A percentile compares a stretch with the other conserved stretches of the same genome.
phyloP scores from a whole-genome alignment of 2,888 invertebrate species.

The Drepana falcataria region DNA sequence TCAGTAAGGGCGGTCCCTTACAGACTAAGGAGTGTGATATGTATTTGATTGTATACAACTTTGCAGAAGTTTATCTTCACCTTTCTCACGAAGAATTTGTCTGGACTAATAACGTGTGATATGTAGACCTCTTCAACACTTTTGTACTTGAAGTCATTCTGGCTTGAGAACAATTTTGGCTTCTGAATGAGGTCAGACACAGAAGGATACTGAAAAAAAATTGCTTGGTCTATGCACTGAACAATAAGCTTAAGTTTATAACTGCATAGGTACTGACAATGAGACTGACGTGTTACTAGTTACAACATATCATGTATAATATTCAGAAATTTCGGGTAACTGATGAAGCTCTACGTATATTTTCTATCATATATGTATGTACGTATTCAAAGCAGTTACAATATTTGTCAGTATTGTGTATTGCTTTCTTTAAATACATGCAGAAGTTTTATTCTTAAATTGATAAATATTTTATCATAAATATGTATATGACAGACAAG shows the following conservation, averaged over 20 bases:
- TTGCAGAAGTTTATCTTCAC: constrained; percentile 37
- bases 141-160: constrained; percentile 49
- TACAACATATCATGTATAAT: too few relatives aligned
- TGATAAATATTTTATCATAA: too few relatives aligned
- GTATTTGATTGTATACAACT: not conserved
- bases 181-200: constrained; percentile 39
- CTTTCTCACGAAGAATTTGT: constrained; percentile 82
- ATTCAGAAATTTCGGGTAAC: too few relatives aligned
- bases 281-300: too few relatives aligned
- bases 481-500: too few relatives aligned
- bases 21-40: not conserved
- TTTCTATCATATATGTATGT: too few relatives aligned
- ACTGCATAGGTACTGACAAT: too few relatives aligned
- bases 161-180: constrained; percentile 46
- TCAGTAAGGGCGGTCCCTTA: not conserved
- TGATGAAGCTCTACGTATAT: too few relatives aligned
- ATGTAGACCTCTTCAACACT: constrained; percentile 72
- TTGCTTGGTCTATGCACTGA: not conserved
- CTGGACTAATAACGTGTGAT: constrained; percentile 80
- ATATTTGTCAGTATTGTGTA: too few relatives aligned
- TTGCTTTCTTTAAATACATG: too few relatives aligned
- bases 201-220: constrained; percentile 47
- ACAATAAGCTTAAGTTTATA: not conserved
- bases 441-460: too few relatives aligned
- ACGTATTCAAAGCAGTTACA: too few relatives aligned